Percentiles rank a stretch among this genome's conserved stretches.
Conservation (phyloP, 2,797 vertebrate species). For the Sorex maritimensis region DNA sequence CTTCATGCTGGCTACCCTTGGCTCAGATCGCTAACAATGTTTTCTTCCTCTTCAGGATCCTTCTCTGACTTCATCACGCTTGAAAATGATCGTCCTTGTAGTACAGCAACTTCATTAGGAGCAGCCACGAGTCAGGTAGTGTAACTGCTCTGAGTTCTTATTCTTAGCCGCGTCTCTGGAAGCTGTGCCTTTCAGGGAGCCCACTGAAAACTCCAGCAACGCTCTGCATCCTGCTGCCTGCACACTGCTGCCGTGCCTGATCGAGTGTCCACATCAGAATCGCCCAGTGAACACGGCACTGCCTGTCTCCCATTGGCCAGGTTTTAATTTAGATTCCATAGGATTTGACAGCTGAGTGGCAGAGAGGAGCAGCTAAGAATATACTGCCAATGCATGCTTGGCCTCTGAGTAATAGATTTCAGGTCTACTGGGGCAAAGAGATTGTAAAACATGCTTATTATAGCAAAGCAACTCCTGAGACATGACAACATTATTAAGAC, state of each 20-base stretch:
- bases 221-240: slow-evolving; percentile 62
- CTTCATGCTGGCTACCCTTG: slow-evolving; percentile 75
- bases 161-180: slow-evolving; percentile 65
- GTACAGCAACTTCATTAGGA: slow-evolving; percentile 78
- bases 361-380: slow-evolving; percentile 94
- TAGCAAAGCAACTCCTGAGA: slow-evolving; percentile 88
- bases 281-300: slow-evolving; percentile 92
- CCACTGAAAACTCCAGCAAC: not conserved
- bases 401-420: slow-evolving; percentile 93
- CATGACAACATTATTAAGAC: slow-evolving; percentile 75
- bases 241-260: not conserved
- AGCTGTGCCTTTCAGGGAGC: slow-evolving; percentile 70
- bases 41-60: slow-evolving; percentile 87
- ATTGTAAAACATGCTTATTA: slow-evolving; percentile 88
- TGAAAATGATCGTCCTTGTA: slow-evolving; percentile 53
- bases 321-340: slow-evolving; percentile 95
- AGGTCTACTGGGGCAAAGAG: slow-evolving; percentile 90
- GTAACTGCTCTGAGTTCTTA: slow-evolving; percentile 90
- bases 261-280: slow-evolving; percentile 86
- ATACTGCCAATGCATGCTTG: slow-evolving; percentile 94
- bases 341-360: slow-evolving; percentile 94
- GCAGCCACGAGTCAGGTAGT: slow-evolving; percentile 91
- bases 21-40: slow-evolving; percentile 71
- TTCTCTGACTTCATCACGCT: slow-evolving; percentile 92
- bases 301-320: slow-evolving; percentile 89